Evolutionary conservation across 37 sponge, comb jelly and placozoan genomes (phyloP), one percentile per base, ranked within the genome.

Genomic region (Dysidea cf. avara): DNA sequence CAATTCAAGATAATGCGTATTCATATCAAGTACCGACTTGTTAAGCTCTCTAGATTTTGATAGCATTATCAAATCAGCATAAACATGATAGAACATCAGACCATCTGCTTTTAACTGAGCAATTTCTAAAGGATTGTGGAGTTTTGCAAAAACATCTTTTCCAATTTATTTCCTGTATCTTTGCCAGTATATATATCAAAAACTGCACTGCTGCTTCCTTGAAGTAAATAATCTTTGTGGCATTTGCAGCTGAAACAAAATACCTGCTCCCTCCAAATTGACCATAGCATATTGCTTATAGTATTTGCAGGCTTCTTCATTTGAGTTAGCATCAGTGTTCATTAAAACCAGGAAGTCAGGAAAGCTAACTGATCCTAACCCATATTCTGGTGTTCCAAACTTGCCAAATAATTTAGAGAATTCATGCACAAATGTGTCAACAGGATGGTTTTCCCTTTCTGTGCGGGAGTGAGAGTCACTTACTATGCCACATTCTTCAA

Each of bases 391-490:
- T 29, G 32, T n/a, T 28, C 72, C 72, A 13, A 33, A 21, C 31
- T 28, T 69, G 13, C 71, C 55, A 49, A 69, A 47, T n/a, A 69
- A 47, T 36, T 69, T 69, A 47, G 56, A 69, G 26, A 69, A 69
- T 69, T 69, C 71, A 51, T 69, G 71, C 29, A 69, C 55, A 26
- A 40, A 17, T 39, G 25, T 51, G 32, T 69, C 71, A 39, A 22
- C 31, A 20, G 38, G 18, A 29, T 11, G 25, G 53, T 25, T 16
- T 28, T 69, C 47, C 33, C 61, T n/a, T n/a, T n/a, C n/a, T n/a
- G n/a, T n/a, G n/a, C n/a, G n/a, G n/a, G n/a, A n/a, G n/a, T n/a
- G n/a, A n/a, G n/a, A n/a, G n/a, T 56, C 64, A 71, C 71, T 73
- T 4, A 63, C 66, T 25, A 50, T 53, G 34, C 54, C 62, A 4